phyloP scores from a whole-genome alignment of 64 coral and sea anemone species.

The Stichodactyla helianthus region DNA sequence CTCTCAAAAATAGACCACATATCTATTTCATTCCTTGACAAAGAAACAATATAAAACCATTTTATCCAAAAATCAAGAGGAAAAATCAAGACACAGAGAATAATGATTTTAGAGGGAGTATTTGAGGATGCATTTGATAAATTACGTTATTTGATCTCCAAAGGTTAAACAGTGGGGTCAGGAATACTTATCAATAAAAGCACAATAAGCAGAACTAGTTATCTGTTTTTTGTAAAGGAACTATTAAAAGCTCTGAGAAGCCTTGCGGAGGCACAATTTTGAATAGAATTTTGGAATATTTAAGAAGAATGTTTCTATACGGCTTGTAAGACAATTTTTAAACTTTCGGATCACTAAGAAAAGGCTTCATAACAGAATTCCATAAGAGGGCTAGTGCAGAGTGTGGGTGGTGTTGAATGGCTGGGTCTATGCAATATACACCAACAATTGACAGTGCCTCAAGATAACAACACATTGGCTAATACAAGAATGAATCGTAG shows the following conservation, averaged over 20 bases:
- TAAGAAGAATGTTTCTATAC: background rate
- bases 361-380: background rate
- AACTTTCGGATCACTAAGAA: background rate
- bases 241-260: background rate
- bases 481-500: background rate
- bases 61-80: background rate
- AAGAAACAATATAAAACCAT: background rate
- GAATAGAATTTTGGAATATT: background rate
- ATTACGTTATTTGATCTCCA: background rate
- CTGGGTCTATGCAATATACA: background rate
- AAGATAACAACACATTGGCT: slow-evolving; percentile 8
- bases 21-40: background rate
- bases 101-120: background rate
- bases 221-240: slow-evolving; percentile 6
- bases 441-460: background rate
- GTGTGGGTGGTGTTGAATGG: background rate
- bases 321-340: background rate
- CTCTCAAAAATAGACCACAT: background rate
- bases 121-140: background rate
- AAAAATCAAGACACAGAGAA: background rate
- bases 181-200: background rate
- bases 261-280: background rate
- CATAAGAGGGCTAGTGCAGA: background rate
- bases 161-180: background rate
- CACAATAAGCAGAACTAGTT: background rate